phyloP scores from a whole-genome alignment of 2,113 vertebrate genomes.

The Erythrolamprus reginae region DNA sequence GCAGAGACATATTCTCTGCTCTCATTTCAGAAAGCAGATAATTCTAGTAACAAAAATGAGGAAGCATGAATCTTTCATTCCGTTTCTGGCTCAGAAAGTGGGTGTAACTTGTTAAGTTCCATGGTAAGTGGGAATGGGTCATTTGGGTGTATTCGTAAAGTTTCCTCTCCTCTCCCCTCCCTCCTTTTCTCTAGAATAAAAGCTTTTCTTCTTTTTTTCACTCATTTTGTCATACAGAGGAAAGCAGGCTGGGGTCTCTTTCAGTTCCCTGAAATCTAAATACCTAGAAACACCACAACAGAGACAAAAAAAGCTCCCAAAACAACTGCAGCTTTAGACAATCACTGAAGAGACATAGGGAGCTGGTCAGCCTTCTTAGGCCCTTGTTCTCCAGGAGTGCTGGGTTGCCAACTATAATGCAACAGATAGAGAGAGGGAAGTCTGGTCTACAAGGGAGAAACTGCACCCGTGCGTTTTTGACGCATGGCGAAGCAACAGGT shows the following conservation, averaged over 20 bases:
- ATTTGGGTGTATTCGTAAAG: constrained; percentile 64
- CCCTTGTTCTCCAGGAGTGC: neutral
- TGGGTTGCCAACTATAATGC: neutral
- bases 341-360: neutral
- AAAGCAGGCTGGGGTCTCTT: constrained; percentile 18
- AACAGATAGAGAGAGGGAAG: neutral
- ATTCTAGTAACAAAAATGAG: constrained; percentile 53
- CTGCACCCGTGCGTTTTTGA: neutral
- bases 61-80: constrained; percentile 61
- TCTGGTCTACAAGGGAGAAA: neutral
- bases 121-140: constrained; percentile 65
- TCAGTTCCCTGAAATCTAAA: constrained; percentile 30
- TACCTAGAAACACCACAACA: constrained; percentile 25
- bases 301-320: constrained; percentile 3
- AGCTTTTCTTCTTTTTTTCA: neutral
- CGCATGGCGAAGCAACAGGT: neutral
- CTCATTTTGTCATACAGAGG: neutral
- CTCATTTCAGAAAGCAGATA: constrained; percentile 31
- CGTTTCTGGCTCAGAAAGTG: constrained; percentile 57
- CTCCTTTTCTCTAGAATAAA: constrained; percentile 42
- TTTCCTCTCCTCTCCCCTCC: constrained; percentile 39
- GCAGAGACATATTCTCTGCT: constrained; percentile 39
- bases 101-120: constrained; percentile 69
- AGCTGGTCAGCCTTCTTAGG: neutral
- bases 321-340: neutral